Evolutionary conservation across 2,888 invertebrate species (phyloP).

Genomic region (Cantharis rufa): DNA sequence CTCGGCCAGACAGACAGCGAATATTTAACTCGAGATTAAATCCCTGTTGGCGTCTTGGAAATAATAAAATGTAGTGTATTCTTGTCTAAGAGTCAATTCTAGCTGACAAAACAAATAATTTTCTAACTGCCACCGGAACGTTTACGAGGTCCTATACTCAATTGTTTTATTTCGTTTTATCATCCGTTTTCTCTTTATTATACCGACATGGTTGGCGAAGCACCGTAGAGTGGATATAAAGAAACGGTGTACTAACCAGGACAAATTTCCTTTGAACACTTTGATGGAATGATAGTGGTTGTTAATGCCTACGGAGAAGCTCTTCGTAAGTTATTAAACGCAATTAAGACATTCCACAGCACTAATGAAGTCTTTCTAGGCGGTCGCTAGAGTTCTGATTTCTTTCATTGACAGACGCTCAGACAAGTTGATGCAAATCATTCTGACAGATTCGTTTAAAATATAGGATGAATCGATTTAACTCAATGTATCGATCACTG

Average conservation of each 20-base stretch:
- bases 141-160: conserved; percentile 33
- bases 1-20: conserved; percentile 10
- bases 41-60: conserved; percentile 32
- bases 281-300: conserved; percentile 19
- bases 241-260: not conserved
- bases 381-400: conserved; percentile 19
- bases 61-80: conserved; percentile 32
- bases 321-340: conserved; percentile 24
- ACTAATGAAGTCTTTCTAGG: conserved; percentile 27
- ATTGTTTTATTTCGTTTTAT: conserved; percentile 29
- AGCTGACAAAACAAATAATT: conserved; percentile 31
- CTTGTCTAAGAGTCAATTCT: not conserved
- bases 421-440: conserved; percentile 36
- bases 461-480: conserved; percentile 18
- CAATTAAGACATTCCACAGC: conserved; percentile 27
- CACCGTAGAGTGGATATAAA: not conserved
- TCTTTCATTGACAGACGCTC: conserved; percentile 16
- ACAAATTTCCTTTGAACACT: conserved; percentile 14
- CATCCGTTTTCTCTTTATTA: conserved; percentile 29
- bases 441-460: conserved; percentile 35
- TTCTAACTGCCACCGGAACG: conserved; percentile 29
- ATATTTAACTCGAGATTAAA: conserved; percentile 28
- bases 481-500: not conserved
- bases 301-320: conserved; percentile 23
- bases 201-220: not conserved